phyloP scores from a whole-genome alignment of 2,797 vertebrate species.

The Pristis pectinata region DNA sequence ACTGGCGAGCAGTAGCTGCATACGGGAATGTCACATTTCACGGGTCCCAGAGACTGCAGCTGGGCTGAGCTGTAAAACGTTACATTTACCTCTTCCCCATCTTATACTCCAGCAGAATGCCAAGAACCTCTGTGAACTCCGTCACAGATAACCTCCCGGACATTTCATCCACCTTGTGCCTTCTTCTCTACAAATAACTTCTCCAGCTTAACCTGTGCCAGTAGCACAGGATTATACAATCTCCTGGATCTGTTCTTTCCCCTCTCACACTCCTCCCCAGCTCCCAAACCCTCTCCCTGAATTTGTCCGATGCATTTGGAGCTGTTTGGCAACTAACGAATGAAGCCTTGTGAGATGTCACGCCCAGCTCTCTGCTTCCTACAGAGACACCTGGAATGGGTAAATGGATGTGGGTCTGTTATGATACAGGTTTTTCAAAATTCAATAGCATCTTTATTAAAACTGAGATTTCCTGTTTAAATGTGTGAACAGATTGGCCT shows the following conservation, averaged over 20 bases:
- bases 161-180: background rate
- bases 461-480: conserved; percentile 9
- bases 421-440: background rate
- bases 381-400: background rate
- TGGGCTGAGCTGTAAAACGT: background rate
- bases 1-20: background rate
- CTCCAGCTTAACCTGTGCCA: background rate
- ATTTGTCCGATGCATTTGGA: background rate
- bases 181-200: background rate
- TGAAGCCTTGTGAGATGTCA: background rate
- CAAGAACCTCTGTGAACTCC: background rate
- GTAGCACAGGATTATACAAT: background rate
- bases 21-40: background rate
- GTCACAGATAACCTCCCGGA: background rate
- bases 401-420: background rate
- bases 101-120: background rate
- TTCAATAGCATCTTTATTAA: background rate
- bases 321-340: background rate
- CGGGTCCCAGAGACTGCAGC: background rate
- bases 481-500: background rate
- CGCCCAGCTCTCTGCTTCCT: background rate
- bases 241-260: background rate
- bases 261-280: background rate
- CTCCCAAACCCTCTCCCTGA: background rate
- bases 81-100: conserved; percentile 2